phyloP scores from a whole-genome alignment of 2,113 vertebrate genomes.

The Zosterops japonicus region DNA sequence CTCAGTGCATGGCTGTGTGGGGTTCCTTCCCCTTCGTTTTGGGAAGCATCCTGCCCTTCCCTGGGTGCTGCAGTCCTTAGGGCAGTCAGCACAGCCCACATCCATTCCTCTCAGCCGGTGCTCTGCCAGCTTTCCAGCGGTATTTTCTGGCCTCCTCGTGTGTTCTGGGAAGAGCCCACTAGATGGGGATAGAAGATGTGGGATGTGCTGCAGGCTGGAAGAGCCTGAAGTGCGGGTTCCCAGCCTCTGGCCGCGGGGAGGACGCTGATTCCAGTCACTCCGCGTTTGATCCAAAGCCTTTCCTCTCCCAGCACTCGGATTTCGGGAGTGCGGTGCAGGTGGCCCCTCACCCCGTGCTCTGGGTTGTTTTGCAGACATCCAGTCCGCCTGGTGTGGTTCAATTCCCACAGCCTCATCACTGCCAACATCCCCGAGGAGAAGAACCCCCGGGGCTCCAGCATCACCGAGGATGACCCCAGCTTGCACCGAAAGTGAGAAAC shows the following conservation, averaged over 20 bases:
- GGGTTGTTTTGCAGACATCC: conserved; percentile 81
- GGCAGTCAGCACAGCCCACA: not conserved
- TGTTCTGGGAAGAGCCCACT: conserved; percentile 25
- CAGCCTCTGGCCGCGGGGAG: not conserved
- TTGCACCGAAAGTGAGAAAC: conserved; percentile 84
- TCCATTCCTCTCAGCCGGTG: not conserved
- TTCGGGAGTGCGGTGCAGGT: accelerated
- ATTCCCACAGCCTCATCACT: conserved; percentile 85
- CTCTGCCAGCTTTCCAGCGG: not conserved
- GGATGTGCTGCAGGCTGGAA: not conserved
- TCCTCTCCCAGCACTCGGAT: not conserved
- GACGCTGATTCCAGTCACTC: accelerated
- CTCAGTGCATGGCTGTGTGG: not conserved
- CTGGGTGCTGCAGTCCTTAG: not conserved
- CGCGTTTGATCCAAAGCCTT: accelerated
- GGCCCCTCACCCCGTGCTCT: not conserved
- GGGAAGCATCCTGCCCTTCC: not conserved
- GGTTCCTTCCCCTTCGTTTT: not conserved
- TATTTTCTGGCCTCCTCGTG: not conserved
- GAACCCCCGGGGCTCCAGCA: conserved; percentile 81
- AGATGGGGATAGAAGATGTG: conserved; percentile 13
- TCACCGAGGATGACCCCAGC: conserved; percentile 86
- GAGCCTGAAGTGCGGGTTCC: not conserved
- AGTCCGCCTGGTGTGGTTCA: conserved; percentile 84
- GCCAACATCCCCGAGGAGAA: conserved; percentile 92